These are phyloP conservation scores for Campoplex nolae DNA, from an alignment of 2,888 invertebrate species.

Conservation along the genomic window DNA sequence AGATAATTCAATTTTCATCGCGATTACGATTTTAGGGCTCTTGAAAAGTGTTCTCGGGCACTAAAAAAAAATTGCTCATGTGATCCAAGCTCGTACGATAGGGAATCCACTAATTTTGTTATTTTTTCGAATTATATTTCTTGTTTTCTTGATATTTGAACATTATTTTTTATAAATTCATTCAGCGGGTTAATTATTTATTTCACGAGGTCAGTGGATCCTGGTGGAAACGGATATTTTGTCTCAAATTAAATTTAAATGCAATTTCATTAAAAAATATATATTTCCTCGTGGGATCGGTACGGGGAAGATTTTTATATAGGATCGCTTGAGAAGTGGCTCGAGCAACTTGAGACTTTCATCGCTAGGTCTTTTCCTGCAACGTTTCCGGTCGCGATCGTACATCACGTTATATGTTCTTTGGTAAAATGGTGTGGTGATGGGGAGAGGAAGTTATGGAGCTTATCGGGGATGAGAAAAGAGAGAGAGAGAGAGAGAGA, in stretches of 20 bases:
- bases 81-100: not conserved
- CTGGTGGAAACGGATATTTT: constrained; percentile 20
- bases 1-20: too few relatives aligned
- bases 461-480: constrained; percentile 20
- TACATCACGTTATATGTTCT: constrained; percentile 59
- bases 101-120: too few relatives aligned
- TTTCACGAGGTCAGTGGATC: not conserved
- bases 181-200: not conserved
- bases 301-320: constrained; percentile 2
- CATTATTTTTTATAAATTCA: not conserved
- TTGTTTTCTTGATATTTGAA: not conserved
- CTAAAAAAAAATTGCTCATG: not conserved
- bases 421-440: constrained; percentile 18
- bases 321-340: constrained; percentile 30
- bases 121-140: too few relatives aligned
- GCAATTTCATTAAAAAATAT: constrained; percentile 53
- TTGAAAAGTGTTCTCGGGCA: too few relatives aligned
- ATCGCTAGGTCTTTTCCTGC: constrained; percentile 26
- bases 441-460: constrained; percentile 11
- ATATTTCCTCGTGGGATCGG: constrained; percentile 7
- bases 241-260: constrained; percentile 43
- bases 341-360: constrained; percentile 45
- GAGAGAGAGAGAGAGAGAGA: constrained; percentile 6
- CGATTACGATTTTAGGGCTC: too few relatives aligned
- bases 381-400: constrained; percentile 32